phyloP scores from a whole-genome alignment of 2,888 invertebrate genomes.

The Chironomus riparius region DNA sequence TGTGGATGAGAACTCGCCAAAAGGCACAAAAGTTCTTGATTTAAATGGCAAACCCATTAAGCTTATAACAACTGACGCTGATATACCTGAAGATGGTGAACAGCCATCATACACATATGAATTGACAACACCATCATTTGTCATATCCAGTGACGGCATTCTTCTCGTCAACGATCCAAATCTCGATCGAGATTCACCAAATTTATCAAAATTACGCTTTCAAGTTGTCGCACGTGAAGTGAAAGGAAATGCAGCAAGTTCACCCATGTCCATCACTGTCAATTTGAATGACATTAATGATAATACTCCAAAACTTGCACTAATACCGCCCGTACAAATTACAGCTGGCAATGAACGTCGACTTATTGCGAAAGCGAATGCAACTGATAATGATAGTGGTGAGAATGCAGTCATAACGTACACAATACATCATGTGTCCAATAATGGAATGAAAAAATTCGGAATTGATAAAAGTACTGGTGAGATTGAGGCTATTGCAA shows the following conservation, averaged over 20 bases:
- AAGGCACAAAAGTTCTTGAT: conserved; percentile 73
- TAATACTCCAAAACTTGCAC: conserved; percentile 72
- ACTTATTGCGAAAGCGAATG: conserved; percentile 60
- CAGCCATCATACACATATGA: conserved; percentile 74
- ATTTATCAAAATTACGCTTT: conserved; percentile 72
- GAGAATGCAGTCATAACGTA: conserved; percentile 74
- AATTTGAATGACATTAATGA: conserved; percentile 75
- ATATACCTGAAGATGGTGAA: conserved; percentile 73
- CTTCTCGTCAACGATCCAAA: conserved; percentile 74
- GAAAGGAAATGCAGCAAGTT: conserved; percentile 67
- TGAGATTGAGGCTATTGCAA: conserved; percentile 66
- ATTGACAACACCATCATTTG: conserved; percentile 73
- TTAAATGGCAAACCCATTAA: conserved; percentile 54
- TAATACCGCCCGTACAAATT: conserved; percentile 69
- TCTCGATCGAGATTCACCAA: conserved; percentile 79
- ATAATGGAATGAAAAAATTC: conserved; percentile 80
- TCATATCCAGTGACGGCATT: conserved; percentile 61
- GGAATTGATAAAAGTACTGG: conserved; percentile 72
- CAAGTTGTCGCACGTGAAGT: conserved; percentile 81
- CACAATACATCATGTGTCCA: conserved; percentile 83
- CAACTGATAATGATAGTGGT: conserved; percentile 77
- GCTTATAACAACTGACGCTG: conserved; percentile 72
- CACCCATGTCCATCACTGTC: conserved; percentile 70
- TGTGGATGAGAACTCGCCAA: conserved; percentile 76
- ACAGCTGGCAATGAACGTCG: conserved; percentile 66